Base-by-base conservation (phyloP, 1,140 invertebrate species). In the Diploscapter pachys region DNA sequence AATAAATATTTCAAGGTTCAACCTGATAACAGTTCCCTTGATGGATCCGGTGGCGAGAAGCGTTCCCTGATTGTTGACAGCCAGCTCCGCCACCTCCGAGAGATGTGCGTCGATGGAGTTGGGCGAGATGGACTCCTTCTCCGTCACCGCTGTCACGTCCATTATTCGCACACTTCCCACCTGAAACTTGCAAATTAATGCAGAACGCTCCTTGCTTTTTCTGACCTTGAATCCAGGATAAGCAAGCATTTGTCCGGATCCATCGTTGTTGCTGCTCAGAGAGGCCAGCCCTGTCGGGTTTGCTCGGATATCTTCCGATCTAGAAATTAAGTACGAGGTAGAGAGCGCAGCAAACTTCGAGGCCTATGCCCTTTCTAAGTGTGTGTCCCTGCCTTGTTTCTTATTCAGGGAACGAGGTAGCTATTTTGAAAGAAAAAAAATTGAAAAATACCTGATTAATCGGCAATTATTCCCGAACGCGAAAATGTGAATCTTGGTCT, bases 111-210 rank as follows among this genome's bases (percentile, higher is more conserved):
- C 66, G 13, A 74, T 74, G 3, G 64, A 57, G 31, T 57, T n/a
- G 31, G 73, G 73, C 2, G 73, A 64, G 8, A 66, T 64, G 3
- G 73, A 74, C 49, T 64, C 63, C 62, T 67, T 65, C 4, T 65
- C 57, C 4, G 73, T 74, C 31, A 74, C 49, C 5, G 73, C 63
- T n/a, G 68, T 74, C 56, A 74, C 53, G 53, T 74, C 63, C 73
- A 74, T 74, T 5, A 74, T 57, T 53, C 70, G 73, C 8, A 74
- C 53, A 11, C 52, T 56, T 53, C 73, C 73, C 11, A 54, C 5
- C 66, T 68, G 52, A 5, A 6, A 6, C 56, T 11, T 68, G 6
- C 49, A 68, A 51, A 9, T 68, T 8, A 6, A 54, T n/a, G 13
- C 48, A 6, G 66, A 52, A 31, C 11, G 11, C 48, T 31, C 31